phyloP scores from a whole-genome alignment of 2,888 invertebrate genomes.

The Pristionchus entomophagus region DNA sequence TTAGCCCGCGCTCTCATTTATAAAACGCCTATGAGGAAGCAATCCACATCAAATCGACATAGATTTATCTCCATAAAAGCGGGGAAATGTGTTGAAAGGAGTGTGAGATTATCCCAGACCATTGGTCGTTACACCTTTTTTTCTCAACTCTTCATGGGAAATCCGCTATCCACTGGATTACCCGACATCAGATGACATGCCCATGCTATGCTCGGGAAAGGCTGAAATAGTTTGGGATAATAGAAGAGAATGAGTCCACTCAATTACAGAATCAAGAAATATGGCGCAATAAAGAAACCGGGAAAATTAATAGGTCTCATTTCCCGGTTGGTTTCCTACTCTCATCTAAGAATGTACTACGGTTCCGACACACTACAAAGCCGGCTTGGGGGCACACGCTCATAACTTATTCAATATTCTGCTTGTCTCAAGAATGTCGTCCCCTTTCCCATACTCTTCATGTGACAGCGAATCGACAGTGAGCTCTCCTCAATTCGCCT shows the following conservation, averaged over 20 bases:
- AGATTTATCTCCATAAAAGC: too few relatives aligned
- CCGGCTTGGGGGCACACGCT: neutral
- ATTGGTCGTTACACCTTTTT: neutral
- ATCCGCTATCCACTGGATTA: neutral
- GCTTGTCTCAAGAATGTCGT: neutral
- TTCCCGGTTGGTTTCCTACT: too few relatives aligned
- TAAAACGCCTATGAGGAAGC: neutral
- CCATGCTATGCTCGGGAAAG: too few relatives aligned
- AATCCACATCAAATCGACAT: too few relatives aligned
- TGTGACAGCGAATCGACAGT: neutral
- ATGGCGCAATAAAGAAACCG: too few relatives aligned
- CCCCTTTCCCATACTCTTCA: neutral
- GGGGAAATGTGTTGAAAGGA: too few relatives aligned
- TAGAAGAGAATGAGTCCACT: too few relatives aligned
- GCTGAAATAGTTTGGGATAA: too few relatives aligned
- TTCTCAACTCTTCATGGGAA: neutral
- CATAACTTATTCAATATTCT: neutral
- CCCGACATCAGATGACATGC: neutral
- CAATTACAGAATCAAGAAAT: too few relatives aligned
- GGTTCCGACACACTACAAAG: neutral
- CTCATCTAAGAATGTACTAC: too few relatives aligned
- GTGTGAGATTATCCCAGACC: slow-evolving; percentile 8
- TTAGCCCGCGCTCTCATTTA: neutral
- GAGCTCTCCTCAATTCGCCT: too few relatives aligned
- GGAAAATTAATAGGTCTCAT: too few relatives aligned